phyloP scores from a whole-genome alignment of 1,140 invertebrate species.

The Medauroidea extradentata region DNA sequence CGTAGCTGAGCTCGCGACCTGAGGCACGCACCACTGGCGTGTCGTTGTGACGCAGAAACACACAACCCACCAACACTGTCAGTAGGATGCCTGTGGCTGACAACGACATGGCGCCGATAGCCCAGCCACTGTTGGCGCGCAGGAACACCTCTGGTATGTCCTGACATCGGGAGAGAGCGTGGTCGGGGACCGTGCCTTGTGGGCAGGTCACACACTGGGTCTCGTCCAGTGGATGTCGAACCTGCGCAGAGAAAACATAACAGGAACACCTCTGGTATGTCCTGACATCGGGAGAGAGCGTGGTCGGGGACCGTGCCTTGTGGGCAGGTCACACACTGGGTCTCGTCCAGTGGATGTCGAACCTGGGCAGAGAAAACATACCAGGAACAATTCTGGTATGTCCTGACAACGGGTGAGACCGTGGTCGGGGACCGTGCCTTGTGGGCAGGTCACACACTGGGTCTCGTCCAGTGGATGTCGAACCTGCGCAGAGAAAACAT shows the following conservation, averaged over 20 bases:
- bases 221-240: constrained; percentile 71
- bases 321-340: too few relatives aligned
- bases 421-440: too few relatives aligned
- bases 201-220: constrained; percentile 80
- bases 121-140: constrained; percentile 73
- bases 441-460: too few relatives aligned
- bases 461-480: too few relatives aligned
- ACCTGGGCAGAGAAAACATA: too few relatives aligned
- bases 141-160: constrained; percentile 80
- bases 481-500: too few relatives aligned
- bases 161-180: constrained; percentile 65
- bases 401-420: too few relatives aligned
- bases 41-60: constrained; percentile 72
- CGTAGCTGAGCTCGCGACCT: constrained; percentile 82
- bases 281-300: too few relatives aligned
- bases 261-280: too few relatives aligned
- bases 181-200: constrained; percentile 74
- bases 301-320: too few relatives aligned
- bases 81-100: constrained; percentile 73
- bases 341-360: too few relatives aligned
- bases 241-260: constrained; percentile 51
- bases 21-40: constrained; percentile 88
- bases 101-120: constrained; percentile 83
- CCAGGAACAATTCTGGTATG: too few relatives aligned
- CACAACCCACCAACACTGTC: constrained; percentile 58